Evolutionary conservation across 1,140 invertebrate species (phyloP), one percentile per base, ranked within the genome.

Genomic region (Rhyacophila brunnea): DNA sequence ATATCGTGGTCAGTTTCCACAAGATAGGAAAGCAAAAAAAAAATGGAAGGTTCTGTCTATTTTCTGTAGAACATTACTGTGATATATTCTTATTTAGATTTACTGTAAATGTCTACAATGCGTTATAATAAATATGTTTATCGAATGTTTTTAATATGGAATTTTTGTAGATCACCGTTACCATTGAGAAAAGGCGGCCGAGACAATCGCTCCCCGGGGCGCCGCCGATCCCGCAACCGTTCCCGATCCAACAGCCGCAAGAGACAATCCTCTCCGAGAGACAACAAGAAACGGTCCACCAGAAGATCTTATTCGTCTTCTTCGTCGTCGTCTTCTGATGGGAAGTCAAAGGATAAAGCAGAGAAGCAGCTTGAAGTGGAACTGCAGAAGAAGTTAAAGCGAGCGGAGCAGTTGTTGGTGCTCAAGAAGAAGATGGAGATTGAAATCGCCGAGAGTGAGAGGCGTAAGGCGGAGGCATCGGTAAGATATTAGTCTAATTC

Each of bases 351-450:
- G 40, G 64, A 48, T 13, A 13, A 20, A n/a, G 44, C 51, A 18
- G 63, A 53, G 13, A 56, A 62, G 35, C 54, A 64, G 58, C 47
- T 72, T 15, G 67, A 67, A 42, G 63, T 68, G 36, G 71, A 70
- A 18, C 66, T 62, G 47, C 71, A 70, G 66, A 77, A 70, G 67
- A 78, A 64, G 73, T 72, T 69, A 59, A 81, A 70, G 56, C 68
- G 77, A 0, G 74, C 69, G 1, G 77, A 79, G 61, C 76, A 78
- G 6, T 65, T 81, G 0, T 62, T 81, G 45, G 66, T 82, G 42
- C 62, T 82, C 1, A 80, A 80, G 54, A 80, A 81, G 51, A 80
- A 82, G 59, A 81, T 82, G 78, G 79, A 80, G 65, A 72, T 80
- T 58, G 76, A 80, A 57, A 71, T 79, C 43, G 67, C 71, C 65